Conservation (phyloP, 1,140 invertebrate species). For the Calephelis nemesis region DNA sequence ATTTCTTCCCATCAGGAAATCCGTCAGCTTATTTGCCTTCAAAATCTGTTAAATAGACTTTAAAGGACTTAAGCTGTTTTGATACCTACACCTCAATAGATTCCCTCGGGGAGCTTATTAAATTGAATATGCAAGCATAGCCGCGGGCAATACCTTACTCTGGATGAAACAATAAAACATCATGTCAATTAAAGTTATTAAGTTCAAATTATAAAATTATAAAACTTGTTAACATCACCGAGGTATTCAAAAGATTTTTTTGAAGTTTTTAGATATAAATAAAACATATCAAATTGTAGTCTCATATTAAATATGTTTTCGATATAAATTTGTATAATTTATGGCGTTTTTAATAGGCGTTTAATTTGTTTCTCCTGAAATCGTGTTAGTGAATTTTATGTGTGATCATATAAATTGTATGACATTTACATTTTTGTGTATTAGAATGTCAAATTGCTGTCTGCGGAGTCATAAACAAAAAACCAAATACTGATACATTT, state of each 20-base stretch:
- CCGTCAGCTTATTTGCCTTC: no score
- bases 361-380: conserved; percentile 47
- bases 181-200: background rate
- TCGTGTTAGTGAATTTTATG: conserved; percentile 20
- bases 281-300: conserved; percentile 16
- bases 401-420: conserved; percentile 19
- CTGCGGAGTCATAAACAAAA: conserved; percentile 2
- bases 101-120: no score
- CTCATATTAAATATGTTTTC: conserved; percentile 62
- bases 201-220: background rate
- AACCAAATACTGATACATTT: no score
- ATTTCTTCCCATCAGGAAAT: no score
- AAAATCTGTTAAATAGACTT: no score
- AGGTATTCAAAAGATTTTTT: background rate
- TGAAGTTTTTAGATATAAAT: conserved; percentile 17
- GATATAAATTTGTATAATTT: conserved; percentile 72
- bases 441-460: background rate
- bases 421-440: conserved; percentile 23
- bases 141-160: no score
- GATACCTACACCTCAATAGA: no score
- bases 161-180: background rate
- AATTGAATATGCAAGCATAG: no score
- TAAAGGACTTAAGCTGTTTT: no score
- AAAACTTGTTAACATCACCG: background rate
- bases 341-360: conserved; percentile 56